Evolutionary conservation across 2,888 invertebrate genomes (phyloP), one percentile per base, ranked within the genome.

Genomic region (Dolichomitus sp.): DNA sequence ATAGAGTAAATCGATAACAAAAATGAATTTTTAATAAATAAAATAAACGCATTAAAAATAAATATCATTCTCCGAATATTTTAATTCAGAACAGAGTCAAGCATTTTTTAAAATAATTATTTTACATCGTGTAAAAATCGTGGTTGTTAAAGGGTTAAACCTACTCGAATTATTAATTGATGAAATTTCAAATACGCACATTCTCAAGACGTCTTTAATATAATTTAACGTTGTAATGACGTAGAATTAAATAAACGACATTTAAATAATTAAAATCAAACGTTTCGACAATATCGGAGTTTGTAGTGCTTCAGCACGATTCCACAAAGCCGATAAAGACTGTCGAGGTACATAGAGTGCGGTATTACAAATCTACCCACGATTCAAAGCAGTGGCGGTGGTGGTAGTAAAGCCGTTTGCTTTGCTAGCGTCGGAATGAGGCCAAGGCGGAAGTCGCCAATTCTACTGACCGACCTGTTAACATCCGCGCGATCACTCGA

Each of bases 391-490:
- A 63, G 57, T 33, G 54, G 76, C 66, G 52, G 69, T 50, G 59
- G 76, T 54, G 65, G 76, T 57, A 48, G 66, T 17, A 59, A 63
- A 61, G 52, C 54, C 80, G 74, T 73, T 83, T 83, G 79, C 70
- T 76, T 83, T 61, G 83, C 83, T 83, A 79, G 68, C 75, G 14
- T 74, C 84, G 84, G 82, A 90, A 89, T 87, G 88, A 89, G 89
- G 87, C 87, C 88, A 87, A 90, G 89, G 87, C 90, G 91, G 91
- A 91, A 91, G 88, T 89, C 83, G 86, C 88, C 86, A 87, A 88
- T 88, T 88, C 88, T 89, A 90, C 87, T 89, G 87, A 87, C 88
- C 85, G 86, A 88, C 86, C 89, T 87, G 87, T 88, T 89, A 90
- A 87, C 88, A 90, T 87, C 82, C 85, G 84, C 83, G 59, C 78